phyloP scores from a whole-genome alignment of 2,113 vertebrate species.

The Apus apus region DNA sequence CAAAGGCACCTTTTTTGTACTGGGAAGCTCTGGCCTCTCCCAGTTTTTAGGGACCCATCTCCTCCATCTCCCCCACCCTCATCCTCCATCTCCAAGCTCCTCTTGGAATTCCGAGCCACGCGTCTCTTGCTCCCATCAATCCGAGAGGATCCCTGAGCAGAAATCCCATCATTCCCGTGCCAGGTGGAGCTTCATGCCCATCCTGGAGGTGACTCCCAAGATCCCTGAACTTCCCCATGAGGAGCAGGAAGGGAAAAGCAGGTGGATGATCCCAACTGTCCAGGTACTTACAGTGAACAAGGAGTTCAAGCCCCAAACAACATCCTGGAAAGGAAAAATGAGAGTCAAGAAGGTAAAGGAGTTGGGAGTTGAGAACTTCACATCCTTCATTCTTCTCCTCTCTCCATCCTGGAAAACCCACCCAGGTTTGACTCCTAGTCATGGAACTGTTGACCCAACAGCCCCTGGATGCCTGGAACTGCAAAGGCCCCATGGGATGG shows the following conservation, averaged over 20 bases:
- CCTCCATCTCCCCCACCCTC: background rate
- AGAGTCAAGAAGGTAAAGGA: background rate
- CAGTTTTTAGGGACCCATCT: background rate
- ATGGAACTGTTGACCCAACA: too few relatives aligned
- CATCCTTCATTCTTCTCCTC: background rate
- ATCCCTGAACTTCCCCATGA: background rate
- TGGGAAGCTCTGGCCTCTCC: background rate
- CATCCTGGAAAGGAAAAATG: constrained; percentile 84
- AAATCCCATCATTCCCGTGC: accelerated
- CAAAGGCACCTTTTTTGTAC: background rate
- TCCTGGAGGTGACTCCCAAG: accelerated
- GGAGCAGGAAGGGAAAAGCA: background rate
- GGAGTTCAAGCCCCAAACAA: constrained; percentile 98
- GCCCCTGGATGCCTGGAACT: too few relatives aligned
- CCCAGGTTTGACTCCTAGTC: too few relatives aligned
- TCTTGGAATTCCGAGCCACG: background rate
- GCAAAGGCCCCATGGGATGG: too few relatives aligned
- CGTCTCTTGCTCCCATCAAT: background rate
- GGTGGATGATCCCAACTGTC: background rate
- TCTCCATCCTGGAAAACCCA: too few relatives aligned
- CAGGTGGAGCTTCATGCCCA: background rate
- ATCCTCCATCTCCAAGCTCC: background rate
- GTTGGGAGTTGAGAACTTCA: background rate
- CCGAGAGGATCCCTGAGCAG: background rate
- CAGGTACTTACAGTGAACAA: constrained; percentile 95